A percentile compares a stretch with the other conserved stretches of the same genome.
phyloP scores from a whole-genome alignment of 2,113 vertebrate species.

The Sylvilagus bachmani region DNA sequence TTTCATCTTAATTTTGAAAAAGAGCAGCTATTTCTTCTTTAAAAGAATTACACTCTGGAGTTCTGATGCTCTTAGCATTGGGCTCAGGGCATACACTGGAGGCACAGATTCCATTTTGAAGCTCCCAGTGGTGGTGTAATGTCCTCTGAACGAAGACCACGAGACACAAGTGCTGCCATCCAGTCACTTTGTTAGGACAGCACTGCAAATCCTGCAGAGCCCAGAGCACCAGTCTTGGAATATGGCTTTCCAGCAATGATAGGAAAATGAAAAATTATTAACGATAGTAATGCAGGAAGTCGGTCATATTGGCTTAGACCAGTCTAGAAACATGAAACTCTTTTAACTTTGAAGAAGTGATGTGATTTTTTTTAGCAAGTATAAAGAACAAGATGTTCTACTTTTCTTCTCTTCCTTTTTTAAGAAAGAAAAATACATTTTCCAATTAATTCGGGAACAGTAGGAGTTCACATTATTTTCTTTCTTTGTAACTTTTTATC shows the following conservation, averaged over 20 bases:
- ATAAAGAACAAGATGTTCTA: slow-evolving; percentile 62
- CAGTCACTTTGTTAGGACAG: not conserved
- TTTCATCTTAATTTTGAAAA: slow-evolving; percentile 35
- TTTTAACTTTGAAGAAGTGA: slow-evolving; percentile 44
- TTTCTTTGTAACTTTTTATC: slow-evolving; percentile 54
- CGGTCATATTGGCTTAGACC: not conserved
- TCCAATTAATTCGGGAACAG: slow-evolving; percentile 69
- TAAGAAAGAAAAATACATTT: slow-evolving; percentile 66
- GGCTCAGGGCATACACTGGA: not conserved
- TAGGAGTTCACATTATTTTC: slow-evolving; percentile 65
- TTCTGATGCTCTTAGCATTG: not conserved
- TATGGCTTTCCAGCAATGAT: not conserved
- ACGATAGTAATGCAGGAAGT: not conserved
- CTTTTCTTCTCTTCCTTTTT: slow-evolving; percentile 25
- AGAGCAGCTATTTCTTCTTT: not conserved
- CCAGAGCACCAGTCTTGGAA: not conserved
- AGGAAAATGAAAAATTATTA: slow-evolving; percentile 1
- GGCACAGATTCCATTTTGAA: not conserved
- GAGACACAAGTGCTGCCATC: not conserved
- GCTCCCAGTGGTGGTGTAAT: not conserved
- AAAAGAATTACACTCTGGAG: not conserved
- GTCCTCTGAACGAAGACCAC: not conserved
- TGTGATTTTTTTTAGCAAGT: slow-evolving; percentile 53
- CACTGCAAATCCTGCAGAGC: not conserved
- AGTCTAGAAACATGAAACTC: slow-evolving; percentile 8